Base-by-base conservation (phyloP, 2,797 vertebrate genomes). In the Lophotriccus pileatus region DNA sequence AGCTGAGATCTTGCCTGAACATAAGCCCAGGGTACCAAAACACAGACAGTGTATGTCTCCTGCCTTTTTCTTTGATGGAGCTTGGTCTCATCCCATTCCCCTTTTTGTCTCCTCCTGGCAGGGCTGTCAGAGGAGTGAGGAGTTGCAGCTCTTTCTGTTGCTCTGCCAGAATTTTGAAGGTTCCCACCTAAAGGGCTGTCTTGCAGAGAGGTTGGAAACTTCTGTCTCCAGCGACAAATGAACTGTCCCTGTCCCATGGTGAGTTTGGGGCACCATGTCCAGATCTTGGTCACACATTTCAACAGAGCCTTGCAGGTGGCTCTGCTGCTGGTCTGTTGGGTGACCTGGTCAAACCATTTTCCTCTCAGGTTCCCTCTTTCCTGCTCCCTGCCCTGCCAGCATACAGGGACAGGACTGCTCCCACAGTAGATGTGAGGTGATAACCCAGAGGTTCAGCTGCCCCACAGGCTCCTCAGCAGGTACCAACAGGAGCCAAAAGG, bases 261-360 rank as follows among this genome's bases (percentile, higher is more conserved):
- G 18, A 47, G 18, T 32, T 32, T 3, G 4, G 56, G 60, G 34
- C 10, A 39, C 28, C 0, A 0, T 37, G 37, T 18, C 34, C 41
- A 21, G 30, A 5, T 16, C 16, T 7, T 2, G 1, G 30, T 41
- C 37, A 11, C 3, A 6, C 14, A 5, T 16, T 63, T 50, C 39
- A 46, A 0, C 0, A 3, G 30, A 64, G 36, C 30, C 49, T 74
- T 1, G 7, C 4, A 2, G 1, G 4, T 2, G 37, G 25, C 47
- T 84, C 32, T 82, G 62, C 59, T 43, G 28, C 28, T 44, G 36
- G 7, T 37, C 72, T 73, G 37, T 67, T 64, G 43, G 36, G 44
- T 64, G 68, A 11, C 14, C 19, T 18, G 55, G 34, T 52, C 18
- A 14, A 47, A 19, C 62, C 17, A 27, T 27, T 49, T 66, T 46